Conservation (phyloP, 1,140 invertebrate species). For the Leptonema lineaticorne region DNA sequence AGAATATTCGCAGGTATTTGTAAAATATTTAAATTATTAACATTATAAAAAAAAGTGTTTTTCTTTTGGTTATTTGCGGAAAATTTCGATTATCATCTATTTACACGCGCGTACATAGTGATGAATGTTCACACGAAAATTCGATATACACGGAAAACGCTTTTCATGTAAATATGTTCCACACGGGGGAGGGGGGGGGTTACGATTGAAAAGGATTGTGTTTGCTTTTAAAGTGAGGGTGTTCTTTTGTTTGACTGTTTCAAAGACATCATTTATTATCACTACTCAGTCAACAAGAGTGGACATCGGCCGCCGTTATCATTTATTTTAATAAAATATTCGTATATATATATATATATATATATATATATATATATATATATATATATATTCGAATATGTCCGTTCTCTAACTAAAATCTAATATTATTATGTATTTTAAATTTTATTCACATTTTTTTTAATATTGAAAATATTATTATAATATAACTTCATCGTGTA, state of each 20-base stretch:
- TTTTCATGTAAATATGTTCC: conserved; percentile 28
- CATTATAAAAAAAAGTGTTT: no score
- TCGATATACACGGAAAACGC: conserved; percentile 13
- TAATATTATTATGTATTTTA: no score
- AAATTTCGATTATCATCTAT: neutral
- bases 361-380: neutral
- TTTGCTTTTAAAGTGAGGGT: conserved; percentile 33
- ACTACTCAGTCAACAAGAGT: conserved; percentile 27
- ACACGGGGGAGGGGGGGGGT: conserved; percentile 6
- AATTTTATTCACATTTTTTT: no score
- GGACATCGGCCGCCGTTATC: conserved; percentile 36
- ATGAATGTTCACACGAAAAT: neutral
- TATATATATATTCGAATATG: no score
- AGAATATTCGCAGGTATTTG: conserved; percentile 23
- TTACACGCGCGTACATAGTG: no score
- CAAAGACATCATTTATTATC: conserved; percentile 37
- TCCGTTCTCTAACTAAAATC: conserved; percentile 11
- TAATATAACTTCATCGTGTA: no score
- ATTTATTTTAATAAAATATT: conserved; percentile 41
- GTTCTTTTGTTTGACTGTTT: conserved; percentile 30
- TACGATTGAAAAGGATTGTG: conserved; percentile 34
- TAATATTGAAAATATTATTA: no score
- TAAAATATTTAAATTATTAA: no score
- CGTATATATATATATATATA: neutral
- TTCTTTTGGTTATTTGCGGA: no score